phyloP scores from a whole-genome alignment of 2,888 invertebrate genomes.

The Neocrepidodera transversa region DNA sequence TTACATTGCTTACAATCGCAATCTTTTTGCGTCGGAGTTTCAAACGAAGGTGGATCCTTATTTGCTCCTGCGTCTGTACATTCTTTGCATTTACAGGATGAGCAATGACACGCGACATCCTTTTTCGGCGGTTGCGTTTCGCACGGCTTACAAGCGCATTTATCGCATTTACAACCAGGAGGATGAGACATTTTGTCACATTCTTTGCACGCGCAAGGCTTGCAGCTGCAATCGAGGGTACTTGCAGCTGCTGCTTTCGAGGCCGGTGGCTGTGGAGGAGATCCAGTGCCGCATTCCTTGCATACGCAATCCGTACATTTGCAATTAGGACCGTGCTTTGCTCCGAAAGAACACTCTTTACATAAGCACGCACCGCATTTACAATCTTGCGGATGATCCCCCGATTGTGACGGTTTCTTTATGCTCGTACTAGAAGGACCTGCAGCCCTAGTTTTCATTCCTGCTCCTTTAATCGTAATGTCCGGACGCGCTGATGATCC shows the following conservation, averaged over 20 bases:
- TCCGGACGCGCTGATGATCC: conserved; percentile 9
- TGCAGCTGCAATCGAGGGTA: neutral
- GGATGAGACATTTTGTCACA: neutral
- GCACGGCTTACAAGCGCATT: conserved; percentile 11
- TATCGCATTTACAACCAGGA: conserved; percentile 1
- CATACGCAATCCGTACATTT: conserved; percentile 22
- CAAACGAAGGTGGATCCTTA: neutral
- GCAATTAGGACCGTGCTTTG: conserved; percentile 1
- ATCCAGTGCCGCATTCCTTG: neutral
- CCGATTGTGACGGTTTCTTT: neutral
- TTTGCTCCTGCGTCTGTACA: neutral
- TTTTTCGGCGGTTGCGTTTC: neutral
- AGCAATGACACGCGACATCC: conserved; percentile 3
- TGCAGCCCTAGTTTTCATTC: neutral
- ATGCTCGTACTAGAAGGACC: neutral
- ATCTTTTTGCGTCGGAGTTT: neutral
- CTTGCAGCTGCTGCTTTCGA: neutral
- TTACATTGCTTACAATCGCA: conserved; percentile 23
- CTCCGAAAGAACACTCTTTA: conserved; percentile 1
- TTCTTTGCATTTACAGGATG: conserved; percentile 9
- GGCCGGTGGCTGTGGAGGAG: no score
- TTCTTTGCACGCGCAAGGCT: neutral
- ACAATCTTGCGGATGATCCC: neutral
- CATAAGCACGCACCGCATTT: conserved; percentile 9
- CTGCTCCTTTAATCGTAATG: neutral